Evolutionary conservation across 2,797 vertebrate genomes (phyloP), one percentile per base, ranked within the genome.

Genomic region (Staurois parvus): DNA sequence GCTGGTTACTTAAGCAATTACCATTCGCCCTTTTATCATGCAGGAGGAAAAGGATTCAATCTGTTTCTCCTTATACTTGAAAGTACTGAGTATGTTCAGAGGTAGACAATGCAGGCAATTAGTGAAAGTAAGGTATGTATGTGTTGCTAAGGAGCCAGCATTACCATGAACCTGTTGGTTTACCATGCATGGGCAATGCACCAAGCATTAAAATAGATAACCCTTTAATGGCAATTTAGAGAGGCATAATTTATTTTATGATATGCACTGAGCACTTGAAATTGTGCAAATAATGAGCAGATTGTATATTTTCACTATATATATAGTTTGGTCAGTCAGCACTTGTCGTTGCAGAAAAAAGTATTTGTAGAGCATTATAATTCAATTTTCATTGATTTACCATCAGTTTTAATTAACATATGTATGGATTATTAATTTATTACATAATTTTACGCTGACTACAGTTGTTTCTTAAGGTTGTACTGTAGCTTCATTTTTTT

Each of bases 241-340:
- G 10, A 13, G 12, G 6, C 12, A 45, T 1, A 45, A 9, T 45
- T 45, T 2, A 12, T 52, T 52, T 3, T 19, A 52, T 52, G 15
- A 52, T 45, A 45, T 45, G 42, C 9, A 52, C 48, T 13, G 13
- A 19, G 19, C 52, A 21, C n/a, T 59, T 24, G 1, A 6, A 59
- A 24, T 1, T n/a, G 19, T 59, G 52, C 21, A 59, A 3, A 9
- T n/a, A 59, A 59, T 59, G 8, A 24, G 13, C 48, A 19, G 21
- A 59, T 24, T 4, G 52, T 59, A 59, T 24, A n/a, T 24, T 1
- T 10, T 6, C 8, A 9, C 52, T 19, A 15, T 2, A 48, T 2
- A 48, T 74, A 26, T 3, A 74, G 11, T 59, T 77, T 62, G 64
- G 21, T 77, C 12, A 34, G 52, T 34, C 75, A 77, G 52, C 30